phyloP scores from a whole-genome alignment of 2,113 vertebrate genomes.

The Pedionomus torquatus region DNA sequence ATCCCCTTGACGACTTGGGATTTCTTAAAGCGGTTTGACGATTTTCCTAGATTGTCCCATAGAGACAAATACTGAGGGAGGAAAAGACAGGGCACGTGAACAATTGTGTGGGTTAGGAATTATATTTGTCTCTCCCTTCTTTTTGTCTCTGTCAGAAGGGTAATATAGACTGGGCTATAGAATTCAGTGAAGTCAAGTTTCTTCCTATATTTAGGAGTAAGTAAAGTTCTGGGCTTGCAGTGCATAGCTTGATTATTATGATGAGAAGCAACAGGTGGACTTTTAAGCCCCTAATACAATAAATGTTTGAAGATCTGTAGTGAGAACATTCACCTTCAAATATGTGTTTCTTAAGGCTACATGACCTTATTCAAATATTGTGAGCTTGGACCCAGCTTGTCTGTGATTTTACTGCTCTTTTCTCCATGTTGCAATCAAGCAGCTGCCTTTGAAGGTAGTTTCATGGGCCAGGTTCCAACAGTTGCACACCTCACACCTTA shows the following conservation, averaged over 20 bases:
- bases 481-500: background rate
- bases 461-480: background rate
- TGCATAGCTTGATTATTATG: background rate
- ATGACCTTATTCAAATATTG: background rate
- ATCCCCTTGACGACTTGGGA: background rate
- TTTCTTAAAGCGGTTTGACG: background rate
- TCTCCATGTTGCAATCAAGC: background rate
- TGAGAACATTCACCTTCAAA: background rate
- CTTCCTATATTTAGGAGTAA: background rate
- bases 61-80: background rate
- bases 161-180: background rate
- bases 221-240: background rate
- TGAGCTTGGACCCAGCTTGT: accelerated
- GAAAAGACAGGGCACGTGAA: background rate
- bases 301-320: background rate
- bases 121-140: background rate
- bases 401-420: background rate
- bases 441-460: background rate
- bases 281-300: background rate
- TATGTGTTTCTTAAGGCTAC: background rate
- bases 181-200: background rate
- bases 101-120: background rate
- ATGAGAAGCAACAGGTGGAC: background rate
- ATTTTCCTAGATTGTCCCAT: background rate
- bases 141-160: background rate